Percentiles rank a stretch among this genome's conserved stretches.
Evolutionary conservation across 2,888 invertebrate genomes (phyloP).

Genomic region (Drosophila gaucha): DNA sequence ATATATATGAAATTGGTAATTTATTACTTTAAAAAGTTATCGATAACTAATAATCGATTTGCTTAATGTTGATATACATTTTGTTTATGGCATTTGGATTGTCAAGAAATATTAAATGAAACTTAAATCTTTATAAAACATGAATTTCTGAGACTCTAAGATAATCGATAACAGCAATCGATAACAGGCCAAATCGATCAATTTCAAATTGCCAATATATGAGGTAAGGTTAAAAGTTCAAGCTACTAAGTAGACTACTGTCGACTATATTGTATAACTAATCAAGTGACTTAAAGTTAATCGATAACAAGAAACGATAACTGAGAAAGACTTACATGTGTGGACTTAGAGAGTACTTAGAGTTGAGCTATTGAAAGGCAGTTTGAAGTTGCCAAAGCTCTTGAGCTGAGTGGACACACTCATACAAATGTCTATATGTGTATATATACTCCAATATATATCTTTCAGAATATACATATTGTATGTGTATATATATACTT

Average conservation of each 20-base stretch:
- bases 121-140: background rate
- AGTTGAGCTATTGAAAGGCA: background rate
- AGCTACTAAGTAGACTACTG: background rate
- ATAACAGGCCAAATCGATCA: background rate
- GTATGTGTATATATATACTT: background rate
- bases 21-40: background rate
- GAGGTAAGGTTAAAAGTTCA: background rate
- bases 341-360: no score
- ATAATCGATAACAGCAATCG: background rate
- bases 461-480: no score
- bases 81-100: background rate
- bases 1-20: no score
- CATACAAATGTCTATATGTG: background rate
- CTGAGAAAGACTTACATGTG: fast-evolving
- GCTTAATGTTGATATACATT: no score
- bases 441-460: background rate
- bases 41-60: background rate
- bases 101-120: background rate
- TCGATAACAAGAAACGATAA: background rate
- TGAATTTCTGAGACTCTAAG: fast-evolving
- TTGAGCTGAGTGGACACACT: no score
- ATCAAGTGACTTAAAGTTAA: background rate
- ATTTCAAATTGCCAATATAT: background rate
- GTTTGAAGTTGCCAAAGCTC: background rate
- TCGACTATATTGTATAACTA: background rate